These are phyloP conservation scores for Pardosa pseudoannulata DNA, from an alignment of 2,888 invertebrate species.

Conservation along the genomic window DNA sequence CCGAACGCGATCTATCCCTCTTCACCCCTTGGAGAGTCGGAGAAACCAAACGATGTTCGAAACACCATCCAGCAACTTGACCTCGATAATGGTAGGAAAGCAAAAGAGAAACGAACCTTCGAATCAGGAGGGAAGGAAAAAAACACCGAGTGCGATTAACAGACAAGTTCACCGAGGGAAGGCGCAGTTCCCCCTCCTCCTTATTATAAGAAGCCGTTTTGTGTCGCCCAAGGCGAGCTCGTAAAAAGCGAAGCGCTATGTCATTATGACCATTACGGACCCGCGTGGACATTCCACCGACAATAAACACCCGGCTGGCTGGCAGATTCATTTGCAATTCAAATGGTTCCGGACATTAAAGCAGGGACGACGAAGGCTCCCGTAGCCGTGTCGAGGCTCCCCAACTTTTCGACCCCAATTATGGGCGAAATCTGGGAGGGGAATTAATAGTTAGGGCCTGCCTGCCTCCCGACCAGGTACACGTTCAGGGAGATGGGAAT, in stretches of 20 bases:
- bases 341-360: slow-evolving; percentile 8
- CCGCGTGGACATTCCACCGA: background rate
- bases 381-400: background rate
- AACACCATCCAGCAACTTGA: slow-evolving; percentile 3
- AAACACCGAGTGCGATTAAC: no score
- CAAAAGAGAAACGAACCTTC: no score
- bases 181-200: background rate
- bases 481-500: no score
- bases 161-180: background rate
- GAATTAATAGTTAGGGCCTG: background rate
- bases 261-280: background rate
- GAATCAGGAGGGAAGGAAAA: no score
- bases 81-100: slow-evolving; percentile 15
- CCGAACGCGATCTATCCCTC: no score
- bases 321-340: background rate
- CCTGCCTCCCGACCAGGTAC: no score
- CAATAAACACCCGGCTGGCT: background rate
- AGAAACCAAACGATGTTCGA: slow-evolving; percentile 7
- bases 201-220: background rate
- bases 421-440: background rate
- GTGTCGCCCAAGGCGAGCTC: background rate
- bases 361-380: background rate
- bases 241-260: slow-evolving; percentile 2
- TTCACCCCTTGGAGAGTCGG: no score
- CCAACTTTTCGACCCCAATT: background rate